Percentiles rank a stretch among this genome's conserved stretches.
Conservation (phyloP, 2,113 vertebrate genomes). For the Hippocampus guttulatus region DNA sequence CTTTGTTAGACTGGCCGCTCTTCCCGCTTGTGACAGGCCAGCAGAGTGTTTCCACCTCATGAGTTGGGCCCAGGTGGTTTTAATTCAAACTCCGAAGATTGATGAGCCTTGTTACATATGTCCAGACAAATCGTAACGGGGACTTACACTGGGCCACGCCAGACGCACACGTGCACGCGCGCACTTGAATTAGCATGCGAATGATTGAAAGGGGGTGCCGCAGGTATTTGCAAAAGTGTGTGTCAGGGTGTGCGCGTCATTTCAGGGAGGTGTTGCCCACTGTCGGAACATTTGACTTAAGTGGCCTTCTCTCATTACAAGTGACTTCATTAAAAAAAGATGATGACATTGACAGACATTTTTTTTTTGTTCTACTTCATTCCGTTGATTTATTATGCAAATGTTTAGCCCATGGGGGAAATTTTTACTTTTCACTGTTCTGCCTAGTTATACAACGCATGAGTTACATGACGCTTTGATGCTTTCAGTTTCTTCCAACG, state of each 20-base stretch:
- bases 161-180: constrained; percentile 36
- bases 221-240: constrained; percentile 1
- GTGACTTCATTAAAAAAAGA: constrained; percentile 6
- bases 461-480: not conserved
- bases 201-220: constrained; percentile 19
- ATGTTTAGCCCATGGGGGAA: not conserved
- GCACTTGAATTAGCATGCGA: constrained; percentile 39
- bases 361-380: not conserved
- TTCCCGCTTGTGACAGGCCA: constrained; percentile 52
- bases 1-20: constrained; percentile 40
- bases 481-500: not conserved
- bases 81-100: constrained; percentile 69
- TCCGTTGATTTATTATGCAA: not conserved
- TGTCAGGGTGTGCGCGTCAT: not conserved
- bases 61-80: constrained; percentile 67
- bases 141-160: constrained; percentile 43
- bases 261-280: constrained; percentile 1
- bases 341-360: constrained; percentile 3
- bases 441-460: not conserved
- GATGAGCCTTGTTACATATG: constrained; percentile 70
- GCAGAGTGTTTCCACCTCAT: constrained; percentile 61
- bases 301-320: constrained; percentile 1
- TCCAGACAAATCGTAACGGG: constrained; percentile 65
- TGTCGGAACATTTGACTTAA: constrained; percentile 14
- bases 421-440: not conserved